Percentiles rank a stretch among this genome's conserved stretches.
These are phyloP conservation scores for Synanthedon formicaeformis DNA, from an alignment of 2,888 invertebrate genomes.

Conservation along the genomic window DNA sequence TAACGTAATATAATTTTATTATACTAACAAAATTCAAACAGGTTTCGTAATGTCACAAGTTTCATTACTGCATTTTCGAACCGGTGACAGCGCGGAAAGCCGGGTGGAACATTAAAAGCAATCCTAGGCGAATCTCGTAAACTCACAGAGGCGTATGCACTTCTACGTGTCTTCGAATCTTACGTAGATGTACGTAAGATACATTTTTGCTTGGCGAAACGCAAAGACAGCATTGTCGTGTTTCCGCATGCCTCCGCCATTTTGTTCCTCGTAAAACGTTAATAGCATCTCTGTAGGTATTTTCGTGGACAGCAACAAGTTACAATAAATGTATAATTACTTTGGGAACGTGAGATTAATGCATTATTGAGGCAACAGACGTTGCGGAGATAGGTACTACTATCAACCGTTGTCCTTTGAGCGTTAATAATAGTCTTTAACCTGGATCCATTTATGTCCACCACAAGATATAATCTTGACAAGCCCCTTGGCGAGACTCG, in stretches of 20 bases:
- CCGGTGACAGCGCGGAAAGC: slow-evolving; percentile 24
- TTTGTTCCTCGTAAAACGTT: slow-evolving; percentile 63
- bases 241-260: slow-evolving; percentile 41
- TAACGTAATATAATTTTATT: too few relatives aligned
- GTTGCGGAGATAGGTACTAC: too few relatives aligned
- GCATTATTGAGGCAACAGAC: neutral
- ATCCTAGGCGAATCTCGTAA: slow-evolving; percentile 48
- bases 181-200: slow-evolving; percentile 18
- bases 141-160: slow-evolving; percentile 14
- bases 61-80: too few relatives aligned
- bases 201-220: slow-evolving; percentile 12
- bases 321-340: slow-evolving; percentile 56
- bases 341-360: slow-evolving; percentile 18
- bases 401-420: too few relatives aligned
- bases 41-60: too few relatives aligned
- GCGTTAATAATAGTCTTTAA: too few relatives aligned
- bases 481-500: too few relatives aligned
- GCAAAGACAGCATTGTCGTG: slow-evolving; percentile 14
- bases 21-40: too few relatives aligned
- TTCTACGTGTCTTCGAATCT: slow-evolving; percentile 8
- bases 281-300: slow-evolving; percentile 44
- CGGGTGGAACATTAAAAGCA: slow-evolving; percentile 54
- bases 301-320: slow-evolving; percentile 57
- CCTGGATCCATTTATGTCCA: too few relatives aligned
- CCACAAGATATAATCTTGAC: too few relatives aligned